Conservation (phyloP, 2,888 invertebrate species). For the Caenorhabditis imperialis region DNA sequence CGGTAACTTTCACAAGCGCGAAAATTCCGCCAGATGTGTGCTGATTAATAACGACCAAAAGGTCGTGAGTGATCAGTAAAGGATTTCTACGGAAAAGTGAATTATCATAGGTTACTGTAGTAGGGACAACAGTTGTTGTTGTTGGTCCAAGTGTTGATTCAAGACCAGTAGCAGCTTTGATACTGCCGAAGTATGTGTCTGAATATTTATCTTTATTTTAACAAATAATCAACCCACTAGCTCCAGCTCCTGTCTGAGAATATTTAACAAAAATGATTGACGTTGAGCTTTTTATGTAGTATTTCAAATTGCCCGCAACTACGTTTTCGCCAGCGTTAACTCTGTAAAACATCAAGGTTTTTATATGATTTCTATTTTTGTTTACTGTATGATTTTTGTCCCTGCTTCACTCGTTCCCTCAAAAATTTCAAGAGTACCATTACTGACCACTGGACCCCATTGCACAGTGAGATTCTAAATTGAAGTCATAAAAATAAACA, state of each 20-base stretch:
- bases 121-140: constrained; percentile 13
- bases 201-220: not conserved
- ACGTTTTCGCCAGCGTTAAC: not conserved
- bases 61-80: constrained; percentile 26
- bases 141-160: constrained; percentile 14
- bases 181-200: constrained; percentile 17
- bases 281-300: no score
- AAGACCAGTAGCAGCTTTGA: constrained; percentile 11
- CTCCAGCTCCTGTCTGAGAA: not conserved
- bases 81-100: constrained; percentile 11
- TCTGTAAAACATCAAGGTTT: not conserved
- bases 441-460: not conserved
- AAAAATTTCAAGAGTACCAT: not conserved
- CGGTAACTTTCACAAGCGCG: constrained; percentile 9
- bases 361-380: not conserved
- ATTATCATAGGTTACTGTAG: not conserved
- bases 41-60: constrained; percentile 27
- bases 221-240: not conserved
- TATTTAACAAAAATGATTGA: not conserved
- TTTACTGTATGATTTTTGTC: not conserved
- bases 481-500: no score
- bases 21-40: constrained; percentile 10
- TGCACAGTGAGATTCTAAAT: not conserved
- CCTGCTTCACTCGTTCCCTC: not conserved
- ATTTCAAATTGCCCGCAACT: no score